Base-by-base conservation (phyloP, 2,797 vertebrate genomes). In the Dipus sagitta region DNA sequence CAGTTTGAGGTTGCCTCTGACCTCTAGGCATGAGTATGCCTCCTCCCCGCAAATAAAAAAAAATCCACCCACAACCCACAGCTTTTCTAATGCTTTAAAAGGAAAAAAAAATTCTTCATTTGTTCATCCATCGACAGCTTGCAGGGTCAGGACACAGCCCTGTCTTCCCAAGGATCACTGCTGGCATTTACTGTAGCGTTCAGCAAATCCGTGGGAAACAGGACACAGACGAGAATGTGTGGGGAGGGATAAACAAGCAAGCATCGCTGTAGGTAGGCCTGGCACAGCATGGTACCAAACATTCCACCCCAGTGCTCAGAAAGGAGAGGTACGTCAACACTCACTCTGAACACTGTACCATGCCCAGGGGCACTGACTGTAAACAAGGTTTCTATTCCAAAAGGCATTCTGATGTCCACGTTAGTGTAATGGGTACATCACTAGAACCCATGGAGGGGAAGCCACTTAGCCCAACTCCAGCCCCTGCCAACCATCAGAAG, bases 401-500 rank as follows among this genome's bases (percentile, higher is more conserved):
- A 76, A 9, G 38, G 38, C 3, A 32, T 2, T n/a, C 11, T 21
- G 7, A 9, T 18, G 28, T 5, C 72, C 58, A 88, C 7, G n/a
- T 67, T 9, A 21, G 70, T 58, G 74, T 65, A 34, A 60, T 24
- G 70, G 7, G 5, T 1, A 11, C 11, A 20, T 10, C 65, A 34
- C 52, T 2, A 17, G 54, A 42, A 24, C 21, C 64, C 12, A 32
- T 47, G 23, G 2, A 24, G 20, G n/a, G n/a, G n/a, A 70, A 38
- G 62, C 28, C 78, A 20, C 9, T 2, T 12, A 4, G 32, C 47
- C 24, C 26, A 42, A 72, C 78, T 95, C 72, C 28, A 68, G 38
- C 13, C 3, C 47, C 34, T 0, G 26, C 7, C 32, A 24, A 1
- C 20, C 24, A 21, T 3, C 4, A 9, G 1, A 20, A 24, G 28